Evolutionary conservation across 2,113 vertebrate genomes (phyloP).

Genomic region (Gallinago undulata): DNA sequence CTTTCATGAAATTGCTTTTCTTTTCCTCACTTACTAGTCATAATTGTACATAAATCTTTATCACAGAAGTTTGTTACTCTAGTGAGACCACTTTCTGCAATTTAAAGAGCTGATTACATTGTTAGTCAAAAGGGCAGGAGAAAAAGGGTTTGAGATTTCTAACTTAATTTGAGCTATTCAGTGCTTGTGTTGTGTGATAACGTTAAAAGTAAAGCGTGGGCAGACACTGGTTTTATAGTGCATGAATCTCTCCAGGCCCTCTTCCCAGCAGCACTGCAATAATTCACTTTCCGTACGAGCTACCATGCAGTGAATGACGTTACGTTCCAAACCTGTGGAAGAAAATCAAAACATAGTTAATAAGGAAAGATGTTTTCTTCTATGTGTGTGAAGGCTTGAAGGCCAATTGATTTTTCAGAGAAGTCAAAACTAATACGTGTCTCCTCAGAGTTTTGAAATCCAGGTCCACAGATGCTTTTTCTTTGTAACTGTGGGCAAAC

Average conservation of each 20-base stretch:
- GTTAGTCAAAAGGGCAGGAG: slow-evolving; percentile 31
- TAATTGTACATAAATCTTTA: slow-evolving; percentile 29
- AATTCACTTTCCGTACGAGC: background rate
- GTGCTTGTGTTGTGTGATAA: background rate
- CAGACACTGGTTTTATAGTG: background rate
- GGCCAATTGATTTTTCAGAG: slow-evolving; percentile 16
- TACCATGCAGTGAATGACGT: background rate
- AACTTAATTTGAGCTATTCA: slow-evolving; percentile 37
- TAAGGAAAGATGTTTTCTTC: background rate
- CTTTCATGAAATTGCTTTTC: background rate
- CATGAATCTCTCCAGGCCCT: background rate
- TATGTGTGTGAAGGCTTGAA: slow-evolving; percentile 7
- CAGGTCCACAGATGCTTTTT: background rate
- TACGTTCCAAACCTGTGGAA: background rate
- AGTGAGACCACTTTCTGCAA: slow-evolving; percentile 13
- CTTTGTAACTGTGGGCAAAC: slow-evolving; percentile 4
- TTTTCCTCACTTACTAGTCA: background rate
- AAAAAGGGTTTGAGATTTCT: slow-evolving; percentile 16
- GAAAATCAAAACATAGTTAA: background rate
- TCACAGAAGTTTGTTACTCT: background rate
- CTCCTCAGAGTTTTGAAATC: slow-evolving; percentile 48
- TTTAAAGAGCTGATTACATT: slow-evolving; percentile 20
- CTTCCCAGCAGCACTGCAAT: background rate
- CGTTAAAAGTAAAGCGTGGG: background rate
- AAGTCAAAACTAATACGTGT: slow-evolving; percentile 34